Conservation (phyloP, 2,113 vertebrate species). For the Vulpes ferrilata region DNA sequence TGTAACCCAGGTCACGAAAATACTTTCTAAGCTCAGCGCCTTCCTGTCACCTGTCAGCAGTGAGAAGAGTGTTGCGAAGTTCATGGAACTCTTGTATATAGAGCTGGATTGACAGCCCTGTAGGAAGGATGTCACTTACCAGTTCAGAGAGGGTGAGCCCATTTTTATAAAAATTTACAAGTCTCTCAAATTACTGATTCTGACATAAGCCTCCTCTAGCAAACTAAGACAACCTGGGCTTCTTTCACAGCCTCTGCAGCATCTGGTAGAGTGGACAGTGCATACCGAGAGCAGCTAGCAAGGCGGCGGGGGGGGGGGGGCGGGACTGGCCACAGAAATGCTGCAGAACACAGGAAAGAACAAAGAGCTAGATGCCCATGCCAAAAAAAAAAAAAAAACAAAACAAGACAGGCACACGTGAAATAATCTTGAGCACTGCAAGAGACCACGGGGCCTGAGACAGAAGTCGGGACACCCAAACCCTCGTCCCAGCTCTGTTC, state of each 20-base stretch:
- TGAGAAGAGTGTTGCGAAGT: not conserved
- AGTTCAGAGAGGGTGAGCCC: conserved; percentile 29
- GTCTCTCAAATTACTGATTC: not conserved
- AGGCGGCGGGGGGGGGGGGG: too few species aligned
- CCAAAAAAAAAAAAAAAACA: not conserved
- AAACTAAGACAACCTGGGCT: not conserved
- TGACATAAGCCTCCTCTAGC: not conserved
- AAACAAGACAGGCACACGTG: not conserved
- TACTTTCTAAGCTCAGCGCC: not conserved
- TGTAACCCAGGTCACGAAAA: conserved; percentile 46
- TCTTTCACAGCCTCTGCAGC: not conserved
- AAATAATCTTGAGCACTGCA: not conserved
- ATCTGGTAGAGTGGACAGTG: not conserved
- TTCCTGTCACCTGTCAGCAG: conserved; percentile 54
- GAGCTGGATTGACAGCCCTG: conserved; percentile 56
- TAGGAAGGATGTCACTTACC: conserved; percentile 69
- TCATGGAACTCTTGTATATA: not conserved
- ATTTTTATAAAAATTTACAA: conserved; percentile 33
- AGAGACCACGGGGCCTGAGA: not conserved
- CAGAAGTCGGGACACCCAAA: not conserved
- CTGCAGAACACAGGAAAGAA: not conserved
- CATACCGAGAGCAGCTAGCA: accelerated
- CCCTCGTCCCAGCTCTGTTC: not conserved
- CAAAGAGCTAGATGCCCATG: not conserved
- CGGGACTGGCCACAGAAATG: not conserved